Percentiles rank a stretch among this genome's conserved stretches.
phyloP scores from a whole-genome alignment of 1,140 invertebrate genomes.

The Probaryconus sp. region DNA sequence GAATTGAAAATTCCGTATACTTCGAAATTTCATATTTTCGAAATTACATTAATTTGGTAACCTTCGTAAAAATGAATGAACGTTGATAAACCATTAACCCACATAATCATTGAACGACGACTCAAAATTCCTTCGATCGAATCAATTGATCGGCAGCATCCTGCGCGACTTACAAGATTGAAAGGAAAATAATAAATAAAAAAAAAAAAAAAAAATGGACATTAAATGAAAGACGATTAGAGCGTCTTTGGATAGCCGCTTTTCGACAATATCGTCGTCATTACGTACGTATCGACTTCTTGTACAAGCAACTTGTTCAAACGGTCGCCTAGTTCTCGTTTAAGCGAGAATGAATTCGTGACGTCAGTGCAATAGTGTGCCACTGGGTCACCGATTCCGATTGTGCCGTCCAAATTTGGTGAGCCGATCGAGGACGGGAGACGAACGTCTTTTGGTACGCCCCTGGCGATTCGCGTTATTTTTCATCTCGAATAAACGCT shows the following conservation, averaged over 20 bases:
- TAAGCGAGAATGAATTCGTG: conserved; percentile 58
- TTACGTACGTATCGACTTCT: conserved; percentile 2
- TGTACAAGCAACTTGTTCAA: conserved; percentile 10
- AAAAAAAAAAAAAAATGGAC: background rate
- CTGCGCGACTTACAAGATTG: conserved; percentile 25
- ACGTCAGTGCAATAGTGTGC: conserved; percentile 70
- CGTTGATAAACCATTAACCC: conserved; percentile 51
- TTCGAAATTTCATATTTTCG: too few species aligned
- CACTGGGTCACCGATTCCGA: conserved; percentile 73
- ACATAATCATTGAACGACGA: conserved; percentile 45
- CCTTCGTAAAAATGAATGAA: conserved; percentile 49
- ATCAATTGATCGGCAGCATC: conserved; percentile 41
- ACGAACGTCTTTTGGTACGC: conserved; percentile 20
- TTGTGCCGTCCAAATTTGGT: conserved; percentile 70
- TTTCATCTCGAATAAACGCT: background rate
- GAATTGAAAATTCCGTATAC: too few species aligned
- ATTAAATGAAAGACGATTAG: background rate
- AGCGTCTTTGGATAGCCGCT: conserved; percentile 12
- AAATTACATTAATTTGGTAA: too few species aligned
- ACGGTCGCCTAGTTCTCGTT: conserved; percentile 58
- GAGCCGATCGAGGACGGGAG: conserved; percentile 51
- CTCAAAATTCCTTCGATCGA: conserved; percentile 2
- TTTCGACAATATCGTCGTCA: conserved; percentile 8
- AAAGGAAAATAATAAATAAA: conserved; percentile 48
- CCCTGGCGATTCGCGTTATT: conserved; percentile 48